Conservation (phyloP, 2,797 vertebrate genomes). For the Trichosurus vulpecula region DNA sequence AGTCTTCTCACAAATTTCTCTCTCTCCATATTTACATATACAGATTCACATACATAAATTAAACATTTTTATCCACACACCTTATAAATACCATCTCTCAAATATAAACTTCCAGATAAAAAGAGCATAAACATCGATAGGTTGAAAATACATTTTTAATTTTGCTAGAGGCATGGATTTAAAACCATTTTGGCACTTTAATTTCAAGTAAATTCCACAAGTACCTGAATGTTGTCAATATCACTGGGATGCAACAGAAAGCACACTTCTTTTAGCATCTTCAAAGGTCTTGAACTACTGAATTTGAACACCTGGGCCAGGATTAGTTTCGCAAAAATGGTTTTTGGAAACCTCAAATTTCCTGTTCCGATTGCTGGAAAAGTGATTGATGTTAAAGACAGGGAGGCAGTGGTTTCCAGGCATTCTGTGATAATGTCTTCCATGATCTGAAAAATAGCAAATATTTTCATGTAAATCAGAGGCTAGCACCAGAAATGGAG, state of each 20-base stretch:
- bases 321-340: conserved; percentile 85
- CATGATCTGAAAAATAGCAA: conserved; percentile 82
- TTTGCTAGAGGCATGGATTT: too few relatives aligned
- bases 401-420: conserved; percentile 84
- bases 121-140: too few relatives aligned
- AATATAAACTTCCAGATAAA: too few relatives aligned
- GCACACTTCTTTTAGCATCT: conserved; percentile 84
- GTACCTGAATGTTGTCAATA: conserved; percentile 85
- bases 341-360: conserved; percentile 88
- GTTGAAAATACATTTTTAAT: too few relatives aligned
- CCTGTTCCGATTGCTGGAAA: conserved; percentile 94
- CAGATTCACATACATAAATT: too few relatives aligned
- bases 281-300: conserved; percentile 74
- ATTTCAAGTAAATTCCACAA: too few relatives aligned
- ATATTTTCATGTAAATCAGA: conserved; percentile 30
- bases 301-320: conserved; percentile 84
- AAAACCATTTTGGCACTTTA: too few relatives aligned
- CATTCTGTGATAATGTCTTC: conserved; percentile 83
- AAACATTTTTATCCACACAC: too few relatives aligned
- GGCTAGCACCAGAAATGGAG: conserved; percentile 8
- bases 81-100: too few relatives aligned
- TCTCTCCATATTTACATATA: too few relatives aligned
- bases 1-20: too few relatives aligned
- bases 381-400: conserved; percentile 83
- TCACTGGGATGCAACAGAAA: conserved; percentile 88